Base-by-base conservation (phyloP, 2,888 invertebrate species). In the Eristalis arbustorum region DNA sequence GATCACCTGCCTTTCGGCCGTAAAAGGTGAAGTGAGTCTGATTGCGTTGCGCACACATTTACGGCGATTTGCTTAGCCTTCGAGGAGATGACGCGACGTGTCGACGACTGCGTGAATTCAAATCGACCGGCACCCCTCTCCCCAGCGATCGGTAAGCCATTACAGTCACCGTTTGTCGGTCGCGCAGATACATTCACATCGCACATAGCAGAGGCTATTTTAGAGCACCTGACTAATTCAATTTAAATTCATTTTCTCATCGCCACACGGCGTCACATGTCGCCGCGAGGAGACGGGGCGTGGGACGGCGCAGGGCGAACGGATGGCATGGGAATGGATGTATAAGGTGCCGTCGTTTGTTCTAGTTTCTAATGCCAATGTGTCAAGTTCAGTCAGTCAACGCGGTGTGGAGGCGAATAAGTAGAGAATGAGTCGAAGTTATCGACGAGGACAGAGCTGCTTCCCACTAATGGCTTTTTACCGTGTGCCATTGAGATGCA, bases 371-470 rank as follows among this genome's bases (percentile, higher is more conserved):
- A 87, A 72, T 79, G 87, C 62, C 87, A 83, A 87, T 74, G 49
- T 79, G 78, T 83, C 87, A 87, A 87, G 87, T 87, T 83, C 82
- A 87, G 56, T 78, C 75, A 77, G 61, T 56, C 59, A 67, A 61
- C 28, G 49, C 56, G 84, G 68, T 22, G 49, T 61, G 84, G 68
- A 80, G 73, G 72, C 84, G 71, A 62, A 67, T 37, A 49, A 8
- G 18, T 23, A 13, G 18, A 63, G 18, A 61, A 59, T 69, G 13
- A 14, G 68, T 78, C 40, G 31, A n/a, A 40, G 56, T 64, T 25
- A 23, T 49, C 18, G 18, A 49, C 18, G 49, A 28, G 57, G 71
- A 66, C 63, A 34, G n/a, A 10, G 22, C 23, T 59, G 23, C 25
- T 59, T 64, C 31, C 42, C 57, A 78, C 22, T 64, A 31, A 71